Percentiles rank a stretch among this genome's conserved stretches.
phyloP scores from a whole-genome alignment of 1,140 invertebrate species.

The Bombus soroeensis region DNA sequence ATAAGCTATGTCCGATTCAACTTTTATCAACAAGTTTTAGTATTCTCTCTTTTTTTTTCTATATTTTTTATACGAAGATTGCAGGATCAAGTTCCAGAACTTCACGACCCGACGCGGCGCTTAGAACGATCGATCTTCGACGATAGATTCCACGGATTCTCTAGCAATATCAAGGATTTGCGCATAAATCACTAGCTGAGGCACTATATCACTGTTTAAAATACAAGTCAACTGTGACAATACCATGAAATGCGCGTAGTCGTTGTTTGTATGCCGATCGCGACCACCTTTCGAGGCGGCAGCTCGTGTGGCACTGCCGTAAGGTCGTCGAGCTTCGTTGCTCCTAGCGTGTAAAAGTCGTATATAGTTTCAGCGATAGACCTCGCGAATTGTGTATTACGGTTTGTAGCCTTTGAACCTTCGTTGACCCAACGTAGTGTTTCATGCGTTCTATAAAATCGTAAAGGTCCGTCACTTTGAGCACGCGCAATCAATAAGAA shows the following conservation, averaged over 20 bases:
- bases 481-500: conserved; percentile 35
- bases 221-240: neutral
- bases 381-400: conserved; percentile 17
- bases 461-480: conserved; percentile 31
- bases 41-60: neutral
- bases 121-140: neutral
- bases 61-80: neutral
- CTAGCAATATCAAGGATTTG: neutral
- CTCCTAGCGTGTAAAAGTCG: conserved; percentile 36
- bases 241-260: neutral
- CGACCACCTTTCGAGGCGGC: conserved; percentile 57
- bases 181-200: neutral
- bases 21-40: neutral
- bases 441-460: conserved; percentile 44
- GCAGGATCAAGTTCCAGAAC: no score
- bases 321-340: conserved; percentile 65
- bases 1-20: neutral
- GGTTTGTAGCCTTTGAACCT: conserved; percentile 30
- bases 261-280: conserved; percentile 36
- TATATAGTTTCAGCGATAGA: conserved; percentile 35
- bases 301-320: conserved; percentile 58
- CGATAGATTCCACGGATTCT: neutral
- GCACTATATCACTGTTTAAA: conserved; percentile 7
- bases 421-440: neutral
- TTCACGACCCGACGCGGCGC: neutral